phyloP scores from a whole-genome alignment of 2,888 invertebrate genomes.

The Eulithis prunata region DNA sequence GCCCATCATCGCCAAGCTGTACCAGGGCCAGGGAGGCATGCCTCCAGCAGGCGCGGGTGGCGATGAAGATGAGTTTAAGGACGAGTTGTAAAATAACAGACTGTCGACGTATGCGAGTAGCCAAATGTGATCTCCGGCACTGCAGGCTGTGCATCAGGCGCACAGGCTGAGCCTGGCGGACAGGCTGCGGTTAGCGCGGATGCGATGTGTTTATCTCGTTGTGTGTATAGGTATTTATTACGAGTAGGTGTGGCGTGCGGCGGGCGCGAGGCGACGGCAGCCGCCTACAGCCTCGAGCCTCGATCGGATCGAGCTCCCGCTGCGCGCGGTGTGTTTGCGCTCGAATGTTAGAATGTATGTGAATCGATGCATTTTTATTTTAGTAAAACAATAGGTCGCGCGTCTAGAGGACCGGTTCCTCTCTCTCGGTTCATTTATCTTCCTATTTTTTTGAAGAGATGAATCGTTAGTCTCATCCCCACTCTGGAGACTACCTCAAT shows the following conservation, averaged over 20 bases:
- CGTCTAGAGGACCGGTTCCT: slow-evolving; percentile 50
- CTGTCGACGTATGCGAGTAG: slow-evolving; percentile 68
- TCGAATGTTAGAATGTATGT: slow-evolving; percentile 52
- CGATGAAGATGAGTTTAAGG: slow-evolving; percentile 91
- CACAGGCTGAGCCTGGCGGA: slow-evolving; percentile 39
- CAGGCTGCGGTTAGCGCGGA: slow-evolving; percentile 58
- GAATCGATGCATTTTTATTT: slow-evolving; percentile 79
- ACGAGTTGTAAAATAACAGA: slow-evolving; percentile 89
- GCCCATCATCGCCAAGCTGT: slow-evolving; percentile 98
- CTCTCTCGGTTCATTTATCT: slow-evolving; percentile 52
- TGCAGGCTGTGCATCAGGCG: slow-evolving; percentile 51
- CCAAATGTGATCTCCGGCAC: slow-evolving; percentile 72
- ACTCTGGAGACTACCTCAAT: slow-evolving; percentile 73
- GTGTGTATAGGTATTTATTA: slow-evolving; percentile 78
- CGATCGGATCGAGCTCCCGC: slow-evolving; percentile 59
- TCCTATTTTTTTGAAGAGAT: slow-evolving; percentile 51
- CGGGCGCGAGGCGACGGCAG: slow-evolving; percentile 40
- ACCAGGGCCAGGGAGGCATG: slow-evolving; percentile 93
- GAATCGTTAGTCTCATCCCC: slow-evolving; percentile 57
- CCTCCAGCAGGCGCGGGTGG: slow-evolving; percentile 90
- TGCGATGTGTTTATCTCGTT: slow-evolving; percentile 68
- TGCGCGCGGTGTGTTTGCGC: slow-evolving; percentile 46
- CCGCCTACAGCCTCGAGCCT: slow-evolving; percentile 41
- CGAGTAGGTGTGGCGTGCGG: slow-evolving; percentile 56
- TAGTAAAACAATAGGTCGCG: slow-evolving; percentile 64